Conservation (phyloP, 2,797 vertebrate species). For the Pempheris klunzingeri region DNA sequence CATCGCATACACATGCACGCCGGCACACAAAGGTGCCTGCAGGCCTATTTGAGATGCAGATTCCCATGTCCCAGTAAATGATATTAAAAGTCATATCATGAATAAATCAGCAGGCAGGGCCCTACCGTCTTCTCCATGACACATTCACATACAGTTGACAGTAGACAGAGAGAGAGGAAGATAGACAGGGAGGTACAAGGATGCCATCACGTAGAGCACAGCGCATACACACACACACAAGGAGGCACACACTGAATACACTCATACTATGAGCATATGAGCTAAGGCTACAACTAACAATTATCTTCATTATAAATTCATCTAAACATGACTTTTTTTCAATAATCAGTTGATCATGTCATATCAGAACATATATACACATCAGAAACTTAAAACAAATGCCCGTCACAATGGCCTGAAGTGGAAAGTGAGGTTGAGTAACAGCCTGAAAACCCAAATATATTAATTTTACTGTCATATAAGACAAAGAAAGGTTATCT, state of each 20-base stretch:
- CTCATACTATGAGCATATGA: background rate
- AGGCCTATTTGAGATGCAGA: conserved; percentile 82
- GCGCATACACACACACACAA: conserved; percentile 13
- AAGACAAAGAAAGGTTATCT: background rate
- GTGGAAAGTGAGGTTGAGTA: background rate
- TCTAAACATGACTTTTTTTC: background rate
- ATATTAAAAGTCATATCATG: conserved; percentile 86
- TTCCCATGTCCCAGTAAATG: conserved; percentile 81
- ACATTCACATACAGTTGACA: conserved; percentile 63
- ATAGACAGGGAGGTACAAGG: conserved; percentile 25
- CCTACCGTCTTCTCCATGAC: conserved; percentile 70
- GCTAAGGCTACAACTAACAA: too few relatives aligned
- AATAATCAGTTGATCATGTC: background rate
- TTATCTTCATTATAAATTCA: background rate
- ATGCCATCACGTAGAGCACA: conserved; percentile 13
- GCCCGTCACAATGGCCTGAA: background rate
- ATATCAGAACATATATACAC: too few relatives aligned
- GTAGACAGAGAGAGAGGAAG: conserved; percentile 31
- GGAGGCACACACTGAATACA: background rate
- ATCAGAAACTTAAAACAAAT: background rate
- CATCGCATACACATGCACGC: conserved; percentile 41
- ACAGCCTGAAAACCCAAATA: background rate
- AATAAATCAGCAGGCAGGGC: conserved; percentile 81
- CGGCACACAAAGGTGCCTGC: conserved; percentile 66
- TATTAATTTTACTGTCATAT: background rate